Evolutionary conservation across 2,888 invertebrate genomes (phyloP), one percentile per base, ranked within the genome.

Genomic region (Raillietiella orientalis): DNA sequence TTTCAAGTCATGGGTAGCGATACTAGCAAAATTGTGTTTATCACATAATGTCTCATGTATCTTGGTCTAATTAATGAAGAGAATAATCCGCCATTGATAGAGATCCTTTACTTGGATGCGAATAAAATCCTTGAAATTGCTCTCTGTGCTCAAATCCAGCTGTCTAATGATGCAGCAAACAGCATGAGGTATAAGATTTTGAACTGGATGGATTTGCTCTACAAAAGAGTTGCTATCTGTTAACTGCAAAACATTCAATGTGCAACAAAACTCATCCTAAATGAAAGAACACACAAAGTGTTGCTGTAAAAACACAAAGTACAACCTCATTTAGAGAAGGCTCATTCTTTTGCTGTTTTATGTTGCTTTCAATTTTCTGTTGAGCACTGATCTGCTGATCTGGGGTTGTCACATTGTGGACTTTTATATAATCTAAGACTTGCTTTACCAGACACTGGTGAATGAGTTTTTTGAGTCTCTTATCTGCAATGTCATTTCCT

Each of bases 1-100:
- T 21, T 47, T 50, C 32, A 67, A 45, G 42, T 75, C 74, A 43
- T 77, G 77, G 0, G 74, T 75, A 3, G 74, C 75, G 30, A 75
- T 66, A 0, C 74, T 72, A 0, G 71, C 67, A 2, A 53, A 47
- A 37, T 65, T 66, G 34, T 75, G 51, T 39, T 70, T 71, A 27
- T 66, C 62, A 41, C 75, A 75, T 6, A 70, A 48, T 0, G 58
- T 57, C 32, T 67, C 66, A 37, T 67, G 67, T 15, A 69, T 44
- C 40, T 62, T 69, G 0, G 66, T 71, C 51, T 74, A 36, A 19
- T 39, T 10, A 16, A 5, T 28, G 5, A 11, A 11, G 11, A 24
- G 11, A 19, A 14, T 10, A 9, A 20, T 15, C 11, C 19, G 22
- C 22, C n/a, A n/a, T n/a, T n/a, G n/a, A n/a, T n/a, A n/a, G 14